Evolutionary conservation across 2,113 vertebrate genomes (phyloP).

Genomic region (Butastur rufipennis): DNA sequence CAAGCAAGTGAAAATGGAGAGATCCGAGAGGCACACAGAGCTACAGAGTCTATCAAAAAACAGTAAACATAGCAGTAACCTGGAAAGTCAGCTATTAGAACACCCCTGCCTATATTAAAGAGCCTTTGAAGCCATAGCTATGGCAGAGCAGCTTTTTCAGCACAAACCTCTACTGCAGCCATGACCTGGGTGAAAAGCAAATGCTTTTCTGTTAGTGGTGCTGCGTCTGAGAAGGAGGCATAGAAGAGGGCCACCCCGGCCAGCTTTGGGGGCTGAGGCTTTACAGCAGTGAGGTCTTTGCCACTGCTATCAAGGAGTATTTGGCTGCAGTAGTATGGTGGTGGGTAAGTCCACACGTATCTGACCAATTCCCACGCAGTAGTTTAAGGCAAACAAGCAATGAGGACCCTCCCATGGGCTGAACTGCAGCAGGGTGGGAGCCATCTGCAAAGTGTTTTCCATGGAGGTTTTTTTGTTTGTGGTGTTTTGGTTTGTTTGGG

Average conservation of each 20-base stretch:
- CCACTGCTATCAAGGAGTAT: too few species aligned
- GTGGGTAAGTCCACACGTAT: background rate
- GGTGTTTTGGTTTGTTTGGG: background rate
- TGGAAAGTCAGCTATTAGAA: background rate
- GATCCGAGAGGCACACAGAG: background rate
- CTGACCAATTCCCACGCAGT: fast-evolving
- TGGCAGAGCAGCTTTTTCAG: background rate
- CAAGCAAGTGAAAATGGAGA: background rate
- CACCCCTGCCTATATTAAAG: background rate
- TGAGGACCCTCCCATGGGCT: background rate
- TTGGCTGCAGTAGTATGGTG: background rate
- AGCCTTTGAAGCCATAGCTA: background rate
- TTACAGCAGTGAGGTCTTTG: background rate
- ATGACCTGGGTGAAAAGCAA: background rate
- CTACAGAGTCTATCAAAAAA: background rate
- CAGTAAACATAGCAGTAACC: background rate
- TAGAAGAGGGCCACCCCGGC: background rate
- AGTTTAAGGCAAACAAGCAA: background rate
- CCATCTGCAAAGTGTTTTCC: background rate
- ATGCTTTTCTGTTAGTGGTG: background rate
- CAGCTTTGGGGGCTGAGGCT: background rate
- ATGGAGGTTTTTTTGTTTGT: fast-evolving
- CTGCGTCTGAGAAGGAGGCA: background rate
- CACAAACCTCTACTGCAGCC: background rate
- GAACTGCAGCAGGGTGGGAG: background rate